Evolutionary conservation across 2,797 vertebrate genomes (phyloP), one percentile per base, ranked within the genome.

Genomic region (Arrhamphus sclerolepis): DNA sequence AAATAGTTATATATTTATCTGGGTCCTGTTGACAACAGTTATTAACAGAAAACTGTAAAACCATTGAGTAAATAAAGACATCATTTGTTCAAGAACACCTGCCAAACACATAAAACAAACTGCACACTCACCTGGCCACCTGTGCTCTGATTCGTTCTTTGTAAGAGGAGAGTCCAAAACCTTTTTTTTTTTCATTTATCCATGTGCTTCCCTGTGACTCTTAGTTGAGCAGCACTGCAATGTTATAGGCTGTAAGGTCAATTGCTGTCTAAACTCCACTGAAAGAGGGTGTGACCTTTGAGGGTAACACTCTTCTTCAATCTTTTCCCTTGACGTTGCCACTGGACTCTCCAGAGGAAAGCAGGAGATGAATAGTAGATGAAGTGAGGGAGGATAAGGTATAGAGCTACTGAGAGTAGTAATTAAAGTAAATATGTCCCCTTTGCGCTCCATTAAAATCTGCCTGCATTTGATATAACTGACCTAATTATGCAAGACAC

Each of bases 351-450:
- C 75, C 21, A 6, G 63, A 43, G 72, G 64, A 69, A 41, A 24
- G 61, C 18, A 75, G 65, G 8, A 56, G 54, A 72, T 62, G 61
- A 69, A 60, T 59, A 42, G 54, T 50, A 52, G 78, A 53, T 19
- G 43, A 52, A 17, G 68, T 2, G 16, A 49, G 46, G 42, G 34
- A 57, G 69, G 72, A 75, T 66, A 78, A 80, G 66, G 52, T 70
- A 68, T 47, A 60, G 66, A 77, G 78, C 81, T 78, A 77, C 75
- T 16, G 59, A 78, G 81, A 77, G 70, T 51, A 34, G 62, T 78
- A 83, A 89, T 89, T 90, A 85, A 86, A 87, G 82, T 86, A 84
- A 88, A 88, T 85, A 86, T 82, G 83, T 85, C 80, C 80, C 79
- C 73, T 86, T 73, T 75, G 76, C 44, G 60, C 76, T 81, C 81